Evolutionary conservation across 2,113 vertebrate genomes (phyloP).

Genomic region (Zosterops japonicus): DNA sequence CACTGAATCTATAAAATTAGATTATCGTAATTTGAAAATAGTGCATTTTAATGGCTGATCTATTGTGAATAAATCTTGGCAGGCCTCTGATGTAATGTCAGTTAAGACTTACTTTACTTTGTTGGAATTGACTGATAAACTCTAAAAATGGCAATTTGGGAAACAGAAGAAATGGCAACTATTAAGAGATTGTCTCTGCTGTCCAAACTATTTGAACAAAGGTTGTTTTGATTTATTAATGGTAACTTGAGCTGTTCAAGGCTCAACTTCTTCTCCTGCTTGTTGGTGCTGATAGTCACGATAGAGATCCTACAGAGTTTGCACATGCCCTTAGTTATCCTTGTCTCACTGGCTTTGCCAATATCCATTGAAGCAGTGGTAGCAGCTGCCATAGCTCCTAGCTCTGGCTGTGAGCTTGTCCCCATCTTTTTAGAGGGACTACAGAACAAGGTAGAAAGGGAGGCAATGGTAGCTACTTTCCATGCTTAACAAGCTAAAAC

Average conservation of each 20-base stretch:
- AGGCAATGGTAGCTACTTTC: not conserved
- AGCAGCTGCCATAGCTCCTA: not conserved
- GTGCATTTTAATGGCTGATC: not conserved
- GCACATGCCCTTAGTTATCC: not conserved
- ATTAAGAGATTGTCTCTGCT: not conserved
- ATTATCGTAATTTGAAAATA: slow-evolving; percentile 22
- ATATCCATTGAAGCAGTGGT: not conserved
- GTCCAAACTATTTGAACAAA: not conserved
- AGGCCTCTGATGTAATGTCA: not conserved
- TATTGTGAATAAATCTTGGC: not conserved
- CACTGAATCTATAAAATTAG: not conserved
- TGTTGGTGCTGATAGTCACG: not conserved
- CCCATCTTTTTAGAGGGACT: not conserved
- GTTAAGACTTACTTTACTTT: not conserved
- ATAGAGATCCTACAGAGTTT: not conserved
- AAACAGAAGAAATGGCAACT: not conserved
- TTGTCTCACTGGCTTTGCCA: not conserved
- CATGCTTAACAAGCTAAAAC: not conserved
- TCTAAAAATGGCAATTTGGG: not conserved
- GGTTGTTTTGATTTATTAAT: not conserved
- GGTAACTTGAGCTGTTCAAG: not conserved
- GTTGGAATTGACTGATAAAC: not conserved
- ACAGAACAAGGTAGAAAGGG: not conserved
- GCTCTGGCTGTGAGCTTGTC: not conserved
- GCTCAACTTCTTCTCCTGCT: not conserved